Base-by-base conservation (phyloP, 2,888 invertebrate species). In the Yponomeuta evonymella region DNA sequence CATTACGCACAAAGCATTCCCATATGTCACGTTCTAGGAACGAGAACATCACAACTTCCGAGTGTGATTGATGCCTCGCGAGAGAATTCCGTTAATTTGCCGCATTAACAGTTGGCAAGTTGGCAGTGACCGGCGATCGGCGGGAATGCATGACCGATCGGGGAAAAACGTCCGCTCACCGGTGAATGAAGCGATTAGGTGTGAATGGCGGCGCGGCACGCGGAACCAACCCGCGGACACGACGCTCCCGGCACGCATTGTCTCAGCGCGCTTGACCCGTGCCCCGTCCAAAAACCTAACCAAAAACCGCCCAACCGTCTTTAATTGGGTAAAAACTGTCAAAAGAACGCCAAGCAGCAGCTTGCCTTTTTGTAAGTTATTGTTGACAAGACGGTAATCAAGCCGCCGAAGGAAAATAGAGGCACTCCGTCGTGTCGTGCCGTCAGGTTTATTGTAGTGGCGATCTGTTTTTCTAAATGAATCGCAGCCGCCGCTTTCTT, bases 151-250 rank as follows among this genome's bases (percentile, higher is more conserved):
- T 90, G 91, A 90, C 90, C 86, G 88, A 91, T 90, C 84, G 75
- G 82, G 87, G 89, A 90, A 89, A 89, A 89, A 88, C 86, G 83
- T 81, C 83, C 82, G 82, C 77, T 82, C 78, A 79, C 75, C 84
- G 83, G 81, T 89, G 89, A 90, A 91, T 92, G 89, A 90, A 92
- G 91, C 90, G 90, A 91, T 92, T 92, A 90, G 85, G 86, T 88
- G 88, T 90, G 86, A 90, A 90, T 90, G 83, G 86, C 51, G n/a
- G 67, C 74, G 79, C 84, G 90, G 92, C 89, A 92, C 85, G 85
- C 86, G 86, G 88, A 90, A 92, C 91, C 85, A 90, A 81, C 77
- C 75, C 74, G 76, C 81, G 88, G 88, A 87, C 88, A 88, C 84
- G n/a, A 83, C 81, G 81, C 82, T 83, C 65, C 63, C 79, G 83